Base-by-base conservation (phyloP, 2,888 invertebrate genomes). In the Chrysina gloriosa region DNA sequence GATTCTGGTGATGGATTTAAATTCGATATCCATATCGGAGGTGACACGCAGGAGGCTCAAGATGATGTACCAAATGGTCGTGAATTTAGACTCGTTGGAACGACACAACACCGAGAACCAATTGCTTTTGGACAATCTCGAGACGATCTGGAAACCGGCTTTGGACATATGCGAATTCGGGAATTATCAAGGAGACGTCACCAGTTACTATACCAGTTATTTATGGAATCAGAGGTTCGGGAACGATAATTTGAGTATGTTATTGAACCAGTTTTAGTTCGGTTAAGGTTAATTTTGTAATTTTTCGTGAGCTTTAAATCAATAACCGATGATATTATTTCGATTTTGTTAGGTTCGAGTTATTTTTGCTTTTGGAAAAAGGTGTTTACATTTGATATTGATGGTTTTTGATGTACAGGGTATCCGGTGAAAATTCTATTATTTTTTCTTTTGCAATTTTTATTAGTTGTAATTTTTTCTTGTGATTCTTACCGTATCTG, bases 141-240 rank as follows among this genome's bases (percentile, higher is more conserved):
- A 87, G 72, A 87, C 88, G 0, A 87, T 91, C 71, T 91, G 91
- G 91, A 86, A 86, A n/a, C 86, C 87, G 34, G 89, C 88, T 3
- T 79, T 88, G n/a, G 79, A 85, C 9, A 81, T 90, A 21, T 90
- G 90, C 77, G 84, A 86, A 69, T 61, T 61, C 29, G 58, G 6
- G 16, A 61, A 61, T 68, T 84, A 85, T 68, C 68, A 76, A 69
- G 64, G 75, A 16, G 74, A 77, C 69, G 75, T 80, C 68, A 75
- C 78, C 68, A 74, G 77, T 67, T 80, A 78, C 75, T 76, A 79
- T 61, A 76, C 74, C 50, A 79, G 77, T 74, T 75, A 77, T 52
- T 71, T 80, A 69, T 82, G 82, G 87, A 84, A 72, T 77, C 84
- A 74, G 23, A 70, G 71, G 48, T 80, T 77, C 69, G 73, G 74